Evolutionary conservation across 2,113 vertebrate genomes (phyloP).

Genomic region (Argyrosomus japonicus): DNA sequence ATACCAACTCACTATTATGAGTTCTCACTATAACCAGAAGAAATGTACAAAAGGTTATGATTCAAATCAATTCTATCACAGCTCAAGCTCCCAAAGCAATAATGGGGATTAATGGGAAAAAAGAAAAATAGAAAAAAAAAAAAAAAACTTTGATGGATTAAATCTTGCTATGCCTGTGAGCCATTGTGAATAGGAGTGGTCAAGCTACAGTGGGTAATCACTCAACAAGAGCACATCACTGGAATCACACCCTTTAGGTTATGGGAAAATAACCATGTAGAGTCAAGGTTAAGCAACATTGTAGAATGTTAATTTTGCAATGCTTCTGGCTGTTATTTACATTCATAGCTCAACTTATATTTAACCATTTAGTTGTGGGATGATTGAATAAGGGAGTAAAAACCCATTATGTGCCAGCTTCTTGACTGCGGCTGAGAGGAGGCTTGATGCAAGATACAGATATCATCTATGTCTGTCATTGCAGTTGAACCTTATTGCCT

Average conservation of each 20-base stretch:
- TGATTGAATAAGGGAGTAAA: constrained; percentile 22
- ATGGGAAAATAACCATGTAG: constrained; percentile 15
- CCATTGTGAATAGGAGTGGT: constrained; percentile 36
- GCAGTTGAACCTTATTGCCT: constrained; percentile 51
- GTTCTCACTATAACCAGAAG: constrained; percentile 33
- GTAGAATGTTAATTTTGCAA: constrained; percentile 17
- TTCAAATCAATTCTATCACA: constrained; percentile 59
- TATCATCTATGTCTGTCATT: constrained; percentile 56
- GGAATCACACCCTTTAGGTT: constrained; percentile 18
- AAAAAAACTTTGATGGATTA: constrained; percentile 47
- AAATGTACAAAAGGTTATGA: constrained; percentile 48
- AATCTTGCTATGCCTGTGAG: constrained; percentile 45
- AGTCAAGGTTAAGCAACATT: constrained; percentile 27
- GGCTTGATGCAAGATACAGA: constrained; percentile 33
- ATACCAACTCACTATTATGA: constrained; percentile 30
- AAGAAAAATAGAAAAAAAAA: background rate
- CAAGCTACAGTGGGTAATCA: constrained; percentile 50
- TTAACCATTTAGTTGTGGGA: constrained; percentile 22
- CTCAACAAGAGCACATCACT: constrained; percentile 17
- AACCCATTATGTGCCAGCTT: constrained; percentile 15
- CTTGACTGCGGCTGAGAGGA: constrained; percentile 15
- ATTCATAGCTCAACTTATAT: constrained; percentile 18
- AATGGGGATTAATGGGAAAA: constrained; percentile 46
- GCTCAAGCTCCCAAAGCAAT: constrained; percentile 67
- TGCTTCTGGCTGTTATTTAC: constrained; percentile 33